phyloP scores from a whole-genome alignment of 2,888 invertebrate species.

The Cephus rjabovi region DNA sequence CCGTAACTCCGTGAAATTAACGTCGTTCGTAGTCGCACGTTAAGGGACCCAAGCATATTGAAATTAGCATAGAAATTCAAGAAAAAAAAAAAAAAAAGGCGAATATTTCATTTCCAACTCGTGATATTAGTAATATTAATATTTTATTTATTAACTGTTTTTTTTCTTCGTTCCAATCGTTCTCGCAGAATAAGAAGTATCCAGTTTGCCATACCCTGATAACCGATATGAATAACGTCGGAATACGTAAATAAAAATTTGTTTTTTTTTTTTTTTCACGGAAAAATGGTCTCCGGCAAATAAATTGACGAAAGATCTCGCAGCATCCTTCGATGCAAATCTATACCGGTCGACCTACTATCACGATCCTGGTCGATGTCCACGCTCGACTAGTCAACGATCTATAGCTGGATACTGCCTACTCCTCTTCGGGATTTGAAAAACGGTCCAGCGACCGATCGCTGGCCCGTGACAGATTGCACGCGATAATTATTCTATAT shows the following conservation, averaged over 20 bases:
- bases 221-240: not conserved
- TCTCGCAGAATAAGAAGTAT: not conserved
- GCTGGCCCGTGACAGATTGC: conserved; percentile 26
- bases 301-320: not conserved
- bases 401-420: not conserved
- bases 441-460: not conserved
- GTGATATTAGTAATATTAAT: not conserved
- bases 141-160: not conserved
- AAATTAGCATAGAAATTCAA: not conserved
- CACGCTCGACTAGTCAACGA: not conserved
- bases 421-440: not conserved
- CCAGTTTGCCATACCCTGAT: too few species aligned
- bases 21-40: not conserved
- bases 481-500: conserved; percentile 29
- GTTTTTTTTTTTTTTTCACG: not conserved
- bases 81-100: not conserved
- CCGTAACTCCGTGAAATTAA: not conserved
- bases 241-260: not conserved
- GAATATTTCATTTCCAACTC: not conserved
- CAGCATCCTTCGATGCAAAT: not conserved
- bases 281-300: not conserved
- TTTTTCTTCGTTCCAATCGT: not conserved
- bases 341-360: not conserved
- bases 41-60: not conserved
- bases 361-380: not conserved